Evolutionary conservation across 2,888 invertebrate genomes (phyloP).

Genomic region (Nasonia oneida): DNA sequence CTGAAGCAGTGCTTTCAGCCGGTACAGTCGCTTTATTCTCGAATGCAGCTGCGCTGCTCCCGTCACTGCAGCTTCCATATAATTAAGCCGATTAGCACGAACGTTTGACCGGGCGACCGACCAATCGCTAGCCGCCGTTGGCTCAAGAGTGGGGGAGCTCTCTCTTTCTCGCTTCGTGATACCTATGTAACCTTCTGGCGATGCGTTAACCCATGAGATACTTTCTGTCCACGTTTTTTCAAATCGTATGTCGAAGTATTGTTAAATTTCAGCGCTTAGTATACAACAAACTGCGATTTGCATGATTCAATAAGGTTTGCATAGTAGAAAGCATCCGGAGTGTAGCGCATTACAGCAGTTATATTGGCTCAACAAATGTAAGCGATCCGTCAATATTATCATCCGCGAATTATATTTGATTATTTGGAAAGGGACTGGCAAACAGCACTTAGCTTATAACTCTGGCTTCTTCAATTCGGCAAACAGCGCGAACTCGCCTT

Average conservation of each 20-base stretch:
- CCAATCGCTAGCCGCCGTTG: conserved; percentile 12
- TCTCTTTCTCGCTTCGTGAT: neutral
- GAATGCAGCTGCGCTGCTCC: neutral
- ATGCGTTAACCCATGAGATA: neutral
- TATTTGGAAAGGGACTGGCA: neutral
- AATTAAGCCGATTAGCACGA: conserved; percentile 59
- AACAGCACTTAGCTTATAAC: neutral
- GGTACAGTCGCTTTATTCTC: conserved; percentile 19
- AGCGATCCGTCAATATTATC: neutral
- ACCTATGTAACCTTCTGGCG: neutral
- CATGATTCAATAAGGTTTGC: too few relatives aligned
- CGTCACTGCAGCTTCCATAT: conserved; percentile 29
- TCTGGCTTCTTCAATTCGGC: neutral
- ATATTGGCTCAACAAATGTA: neutral
- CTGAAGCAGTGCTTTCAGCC: neutral
- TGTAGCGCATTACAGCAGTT: too few relatives aligned
- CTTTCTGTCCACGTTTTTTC: neutral
- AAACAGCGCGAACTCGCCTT: too few relatives aligned
- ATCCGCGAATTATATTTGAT: neutral
- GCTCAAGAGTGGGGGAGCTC: neutral
- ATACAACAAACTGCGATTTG: neutral
- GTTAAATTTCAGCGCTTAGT: too few relatives aligned
- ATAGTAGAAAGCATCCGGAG: too few relatives aligned
- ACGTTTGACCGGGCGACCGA: conserved; percentile 50
- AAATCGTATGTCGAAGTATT: neutral